Base-by-base conservation (phyloP, 2,888 invertebrate species). In the Epirrita christyi region DNA sequence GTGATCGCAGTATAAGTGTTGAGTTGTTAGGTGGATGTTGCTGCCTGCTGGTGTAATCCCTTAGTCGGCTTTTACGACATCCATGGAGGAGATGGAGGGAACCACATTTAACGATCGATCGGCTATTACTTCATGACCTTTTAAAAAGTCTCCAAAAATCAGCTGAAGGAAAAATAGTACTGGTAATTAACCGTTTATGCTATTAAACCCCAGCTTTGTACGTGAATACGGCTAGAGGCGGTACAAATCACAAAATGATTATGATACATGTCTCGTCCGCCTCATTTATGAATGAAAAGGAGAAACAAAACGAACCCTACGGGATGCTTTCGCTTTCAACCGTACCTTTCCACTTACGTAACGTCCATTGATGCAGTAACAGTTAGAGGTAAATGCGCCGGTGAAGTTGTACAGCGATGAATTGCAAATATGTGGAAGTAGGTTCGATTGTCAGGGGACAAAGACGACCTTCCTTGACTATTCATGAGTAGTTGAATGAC, bases 401-500 rank as follows among this genome's bases (percentile, higher is more conserved):
- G 29, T 32, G n/a, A 40, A 57, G 49, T 41, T 28, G 54, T 34
- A 15, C 44, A 47, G 59, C 60, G 50, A 63, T 64, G 64, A 63
- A 64, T 61, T 61, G 61, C 56, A 63, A 64, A 61, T 38, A 38
- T 38, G 27, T 55, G 50, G 32, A 61, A 56, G 53, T 49, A 55
- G 36, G 61, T 58, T 66, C 65, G 37, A 58, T 60, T 55, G 59
- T 61, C 72, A 62, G 51, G 69, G 64, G 76, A 68, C 67, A 61
- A 61, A 64, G 57, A 55, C 57, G 62, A 59, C 58, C 64, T 66
- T 63, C 50, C 59, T 67, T 78, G 72, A 76, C 75, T 78, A 78
- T 66, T 74, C 75, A 78, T 76, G 72, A 74, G 69, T 53, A 53
- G 65, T 63, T 75, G 70, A 77, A 76, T 76, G 70, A 67, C 63